Evolutionary conservation across 2,888 invertebrate species (phyloP), one percentile per base, ranked within the genome.

Genomic region (Hoplodrina blanda): DNA sequence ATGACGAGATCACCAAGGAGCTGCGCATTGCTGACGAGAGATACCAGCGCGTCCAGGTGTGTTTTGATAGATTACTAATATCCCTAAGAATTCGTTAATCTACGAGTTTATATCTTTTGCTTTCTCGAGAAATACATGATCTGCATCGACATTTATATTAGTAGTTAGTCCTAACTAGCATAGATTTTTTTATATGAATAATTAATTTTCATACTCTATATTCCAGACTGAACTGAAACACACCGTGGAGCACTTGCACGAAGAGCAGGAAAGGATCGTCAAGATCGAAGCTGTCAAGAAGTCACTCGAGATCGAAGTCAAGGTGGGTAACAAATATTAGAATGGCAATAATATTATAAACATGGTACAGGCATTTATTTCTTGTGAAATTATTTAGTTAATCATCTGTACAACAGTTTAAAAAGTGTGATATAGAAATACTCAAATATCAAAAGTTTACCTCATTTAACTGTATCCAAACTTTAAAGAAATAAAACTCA

Each of bases 221-320:
- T 90, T 90, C 33, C 95, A 98, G 97, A 97, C 97, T 92, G 99
- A 99, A 94, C 97, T 99, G 91, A 99, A 99, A 96, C 98, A 99
- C 96, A 98, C 98, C 89, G 98, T 99, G 69, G 99, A 99, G 95
- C 97, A 98, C 89, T 96, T 99, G 90, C 99, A 99, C 93, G 99
- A 99, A 93, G 99, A 99, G 94, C 98, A 99, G 95, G 99, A 99
- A 93, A 98, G 99, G 92, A 98, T 99, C 89, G 98, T 99, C 90
- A 99, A 99, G 97, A 98, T 99, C 94, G 99, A 99, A 96, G 98
- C 99, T 87, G 98, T 99, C 96, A 99, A 99, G 97, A 99, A 99
- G 96, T 98, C 99, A 79, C 97, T 99, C 90, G 99, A 99, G 96
- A 98, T 99, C 92, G 99, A 99, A 97, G 99, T 99, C 88, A 99